Conservation (phyloP, 2,797 vertebrate species). For the Crenuchus spilurus region DNA sequence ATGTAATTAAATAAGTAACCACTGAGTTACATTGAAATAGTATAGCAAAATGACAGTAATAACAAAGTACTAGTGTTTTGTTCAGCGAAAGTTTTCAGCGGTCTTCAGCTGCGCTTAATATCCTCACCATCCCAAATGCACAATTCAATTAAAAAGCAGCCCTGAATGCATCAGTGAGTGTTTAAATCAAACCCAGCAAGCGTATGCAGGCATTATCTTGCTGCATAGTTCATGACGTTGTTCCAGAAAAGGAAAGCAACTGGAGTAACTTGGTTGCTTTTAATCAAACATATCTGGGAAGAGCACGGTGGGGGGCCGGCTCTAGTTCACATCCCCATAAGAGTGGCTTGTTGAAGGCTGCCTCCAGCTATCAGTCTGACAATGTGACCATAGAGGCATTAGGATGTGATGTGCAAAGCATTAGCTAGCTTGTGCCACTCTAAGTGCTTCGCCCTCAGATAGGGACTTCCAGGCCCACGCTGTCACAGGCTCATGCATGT, state of each 20-base stretch:
- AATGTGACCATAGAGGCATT: constrained; percentile 51
- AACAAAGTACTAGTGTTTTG: not conserved
- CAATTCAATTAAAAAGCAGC: constrained; percentile 30
- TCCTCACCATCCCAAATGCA: constrained; percentile 14
- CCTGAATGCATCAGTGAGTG: constrained; percentile 23
- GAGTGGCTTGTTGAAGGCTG: constrained; percentile 46
- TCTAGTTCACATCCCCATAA: constrained; percentile 49
- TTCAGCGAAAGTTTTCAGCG: no score
- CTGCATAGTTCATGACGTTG: constrained; percentile 43
- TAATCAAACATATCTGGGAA: constrained; percentile 46
- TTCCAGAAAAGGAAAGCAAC: constrained; percentile 16
- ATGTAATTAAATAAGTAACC: constrained; percentile 1
- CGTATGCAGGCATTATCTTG: not conserved
- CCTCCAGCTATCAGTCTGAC: constrained; percentile 52
- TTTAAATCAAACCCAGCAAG: not conserved
- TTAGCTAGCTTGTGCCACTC: constrained; percentile 56
- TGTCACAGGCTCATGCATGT: constrained; percentile 76
- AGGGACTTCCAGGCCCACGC: constrained; percentile 64
- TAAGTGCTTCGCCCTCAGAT: constrained; percentile 57
- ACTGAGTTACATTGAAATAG: not conserved
- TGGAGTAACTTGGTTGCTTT: constrained; percentile 42
- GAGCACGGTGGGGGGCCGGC: constrained; percentile 38
- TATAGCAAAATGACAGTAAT: not conserved
- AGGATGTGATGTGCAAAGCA: constrained; percentile 52
- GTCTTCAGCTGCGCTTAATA: not conserved